A percentile compares a stretch with the other conserved stretches of the same genome.
Evolutionary conservation across 2,113 vertebrate species (phyloP).

Genomic region (Hemichromis elongatus): DNA sequence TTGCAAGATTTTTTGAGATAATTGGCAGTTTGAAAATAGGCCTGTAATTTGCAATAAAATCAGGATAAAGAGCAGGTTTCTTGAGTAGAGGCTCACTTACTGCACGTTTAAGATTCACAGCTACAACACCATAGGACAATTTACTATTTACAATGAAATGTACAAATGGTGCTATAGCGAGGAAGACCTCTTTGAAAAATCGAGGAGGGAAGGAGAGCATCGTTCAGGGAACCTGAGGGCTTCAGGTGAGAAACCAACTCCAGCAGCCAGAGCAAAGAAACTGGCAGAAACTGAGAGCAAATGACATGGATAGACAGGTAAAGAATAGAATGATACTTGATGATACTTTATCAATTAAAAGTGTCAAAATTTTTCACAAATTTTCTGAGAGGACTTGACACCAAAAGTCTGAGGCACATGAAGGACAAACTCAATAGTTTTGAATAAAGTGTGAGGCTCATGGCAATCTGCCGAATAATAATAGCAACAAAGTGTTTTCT

Average conservation of each 20-base stretch:
- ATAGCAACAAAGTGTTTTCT: not conserved
- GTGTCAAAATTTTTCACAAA: not conserved
- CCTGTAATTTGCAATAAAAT: not conserved
- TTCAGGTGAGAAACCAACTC: not conserved
- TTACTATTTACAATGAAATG: not conserved
- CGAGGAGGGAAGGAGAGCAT: not conserved
- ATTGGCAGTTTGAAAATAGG: not conserved
- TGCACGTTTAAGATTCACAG: not conserved
- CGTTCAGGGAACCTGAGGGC: not conserved
- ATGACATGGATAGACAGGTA: rapidly evolving
- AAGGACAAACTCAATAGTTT: not conserved
- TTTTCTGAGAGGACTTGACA: not conserved
- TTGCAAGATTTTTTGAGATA: not conserved
- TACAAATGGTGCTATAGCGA: not conserved
- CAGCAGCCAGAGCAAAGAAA: not conserved
- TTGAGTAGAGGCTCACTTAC: not conserved
- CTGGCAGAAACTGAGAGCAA: not conserved
- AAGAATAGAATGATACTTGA: rapidly evolving
- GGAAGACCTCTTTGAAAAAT: not conserved
- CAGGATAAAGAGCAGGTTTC: not conserved
- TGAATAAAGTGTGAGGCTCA: not conserved
- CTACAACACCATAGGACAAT: not conserved
- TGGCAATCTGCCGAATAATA: not conserved
- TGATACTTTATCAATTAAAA: not conserved
- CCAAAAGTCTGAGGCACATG: not conserved